These are phyloP conservation scores for Andrena cerasifolii DNA, from an alignment of 1,140 invertebrate genomes.

Conservation along the genomic window DNA sequence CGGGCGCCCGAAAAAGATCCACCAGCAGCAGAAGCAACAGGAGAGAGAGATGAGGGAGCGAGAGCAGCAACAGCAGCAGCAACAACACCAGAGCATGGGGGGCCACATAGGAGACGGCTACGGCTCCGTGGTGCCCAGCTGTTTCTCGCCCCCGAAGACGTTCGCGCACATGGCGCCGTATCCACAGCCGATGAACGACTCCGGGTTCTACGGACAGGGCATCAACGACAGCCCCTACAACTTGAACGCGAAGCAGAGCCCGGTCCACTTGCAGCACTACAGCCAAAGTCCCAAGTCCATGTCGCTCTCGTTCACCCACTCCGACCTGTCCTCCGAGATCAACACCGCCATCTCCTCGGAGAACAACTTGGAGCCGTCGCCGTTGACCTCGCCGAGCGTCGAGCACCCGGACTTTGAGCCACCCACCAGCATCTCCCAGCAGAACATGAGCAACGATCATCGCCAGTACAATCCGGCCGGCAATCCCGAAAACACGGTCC, in stretches of 20 bases:
- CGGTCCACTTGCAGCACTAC: conserved; percentile 81
- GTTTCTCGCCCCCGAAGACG: conserved; percentile 83
- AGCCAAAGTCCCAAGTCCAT: conserved; percentile 84
- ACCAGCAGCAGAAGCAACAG: conserved; percentile 78
- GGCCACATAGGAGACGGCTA: conserved; percentile 73
- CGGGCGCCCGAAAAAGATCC: conserved; percentile 92
- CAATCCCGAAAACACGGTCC: conserved; percentile 68
- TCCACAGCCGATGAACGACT: conserved; percentile 74
- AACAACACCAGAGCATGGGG: conserved; percentile 67
- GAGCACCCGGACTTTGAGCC: conserved; percentile 91
- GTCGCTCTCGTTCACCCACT: conserved; percentile 87
- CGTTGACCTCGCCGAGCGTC: conserved; percentile 86
- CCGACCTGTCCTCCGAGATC: conserved; percentile 89
- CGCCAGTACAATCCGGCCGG: conserved; percentile 82
- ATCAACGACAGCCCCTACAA: conserved; percentile 79
- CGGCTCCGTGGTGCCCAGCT: conserved; percentile 79
- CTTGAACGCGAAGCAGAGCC: conserved; percentile 81
- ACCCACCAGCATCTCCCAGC: conserved; percentile 84
- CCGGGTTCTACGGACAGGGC: conserved; percentile 73
- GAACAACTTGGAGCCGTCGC: conserved; percentile 84
- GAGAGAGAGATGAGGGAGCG: conserved; percentile 77
- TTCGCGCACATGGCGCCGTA: conserved; percentile 81
- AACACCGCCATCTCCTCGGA: conserved; percentile 90
- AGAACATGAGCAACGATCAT: conserved; percentile 81
- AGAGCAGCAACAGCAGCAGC: conserved; percentile 71